Evolutionary conservation across 1,140 invertebrate genomes (phyloP), one percentile per base, ranked within the genome.

Genomic region (Tetragnatha versicolor): DNA sequence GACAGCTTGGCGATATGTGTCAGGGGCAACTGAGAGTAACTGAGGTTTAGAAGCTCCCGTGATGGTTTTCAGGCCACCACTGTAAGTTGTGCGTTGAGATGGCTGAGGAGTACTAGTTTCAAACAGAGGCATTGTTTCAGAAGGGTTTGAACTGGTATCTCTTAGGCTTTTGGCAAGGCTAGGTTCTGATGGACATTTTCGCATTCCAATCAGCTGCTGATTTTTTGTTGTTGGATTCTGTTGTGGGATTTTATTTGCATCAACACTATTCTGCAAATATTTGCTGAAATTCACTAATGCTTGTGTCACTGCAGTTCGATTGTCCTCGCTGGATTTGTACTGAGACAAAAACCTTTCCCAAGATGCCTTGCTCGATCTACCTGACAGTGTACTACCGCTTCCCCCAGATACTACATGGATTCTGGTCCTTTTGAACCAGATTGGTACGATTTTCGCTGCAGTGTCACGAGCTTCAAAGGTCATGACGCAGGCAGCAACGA

Each of bases 401-500:
- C 65, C 65, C 31, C 72, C 80, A 17, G 68, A 79, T 37, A 79
- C 68, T 1, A 70, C 68, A 63, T 79, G 77, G 1, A 70, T 53
- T 70, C 68, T 61, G 3, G 77, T 79, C 10, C 61, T 42, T 35
- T 66, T 45, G 20, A 81, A 75, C 75, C 75, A 79, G 20, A 81
- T 66, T 27, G 80, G 80, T 29, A 81, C 76, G 35, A 81, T 79
- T 79, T 79, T 81, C 10, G 79, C 65, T 2, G 79, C 79, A 6
- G 82, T 82, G 66, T 83, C 82, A n/a, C 82, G 55, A n/a, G 82
- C 94, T 84, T 96, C 94, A 83, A 96, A 96, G 1, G 94, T 96
- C 93, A 96, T 95, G 27, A 97, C 94, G 82, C 94, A 96, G 0
- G 94, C 93, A 9, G 94, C 94, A 1, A 96, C 94, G 7, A 97